Evolutionary conservation across 2,113 vertebrate species (phyloP).

Genomic region (Callorhinus ursinus): DNA sequence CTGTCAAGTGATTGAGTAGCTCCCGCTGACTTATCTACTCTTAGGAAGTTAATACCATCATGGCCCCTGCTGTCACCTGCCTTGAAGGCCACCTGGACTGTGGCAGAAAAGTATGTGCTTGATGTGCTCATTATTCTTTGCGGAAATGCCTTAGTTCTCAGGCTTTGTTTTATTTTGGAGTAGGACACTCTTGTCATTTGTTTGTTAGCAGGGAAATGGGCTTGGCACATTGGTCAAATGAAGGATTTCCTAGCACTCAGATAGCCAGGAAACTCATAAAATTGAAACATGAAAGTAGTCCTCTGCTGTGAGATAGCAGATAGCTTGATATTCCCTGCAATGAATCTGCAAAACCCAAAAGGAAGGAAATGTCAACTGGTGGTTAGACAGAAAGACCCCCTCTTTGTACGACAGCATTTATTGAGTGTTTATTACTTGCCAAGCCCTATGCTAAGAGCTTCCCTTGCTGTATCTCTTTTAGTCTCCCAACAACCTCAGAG

Average conservation of each 20-base stretch:
- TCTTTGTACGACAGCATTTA: constrained; percentile 14
- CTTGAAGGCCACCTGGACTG: constrained; percentile 76
- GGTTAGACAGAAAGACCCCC: constrained; percentile 6
- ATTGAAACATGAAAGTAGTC: constrained; percentile 21
- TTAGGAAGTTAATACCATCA: constrained; percentile 80
- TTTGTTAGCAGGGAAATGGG: constrained; percentile 69
- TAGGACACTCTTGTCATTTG: constrained; percentile 43
- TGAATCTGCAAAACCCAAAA: constrained; percentile 65
- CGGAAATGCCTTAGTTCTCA: constrained; percentile 47
- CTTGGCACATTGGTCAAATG: constrained; percentile 57
- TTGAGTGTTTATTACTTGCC: constrained; percentile 64
- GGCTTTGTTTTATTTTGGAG: constrained; percentile 63
- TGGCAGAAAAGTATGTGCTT: constrained; percentile 50
- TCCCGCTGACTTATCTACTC: constrained; percentile 85
- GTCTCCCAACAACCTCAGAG: not conserved
- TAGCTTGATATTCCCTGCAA: constrained; percentile 57
- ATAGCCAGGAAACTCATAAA: constrained; percentile 60
- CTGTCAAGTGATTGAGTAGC: constrained; percentile 85
- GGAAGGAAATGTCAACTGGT: constrained; percentile 57
- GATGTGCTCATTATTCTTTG: constrained; percentile 64
- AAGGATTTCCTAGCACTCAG: constrained; percentile 73
- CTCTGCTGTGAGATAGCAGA: constrained; percentile 57
- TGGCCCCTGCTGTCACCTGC: constrained; percentile 82
- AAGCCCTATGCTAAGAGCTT: not conserved
- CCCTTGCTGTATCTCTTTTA: not conserved